Conservation (phyloP, 1,140 invertebrate species). For the Caenorhabditis remanei region DNA sequence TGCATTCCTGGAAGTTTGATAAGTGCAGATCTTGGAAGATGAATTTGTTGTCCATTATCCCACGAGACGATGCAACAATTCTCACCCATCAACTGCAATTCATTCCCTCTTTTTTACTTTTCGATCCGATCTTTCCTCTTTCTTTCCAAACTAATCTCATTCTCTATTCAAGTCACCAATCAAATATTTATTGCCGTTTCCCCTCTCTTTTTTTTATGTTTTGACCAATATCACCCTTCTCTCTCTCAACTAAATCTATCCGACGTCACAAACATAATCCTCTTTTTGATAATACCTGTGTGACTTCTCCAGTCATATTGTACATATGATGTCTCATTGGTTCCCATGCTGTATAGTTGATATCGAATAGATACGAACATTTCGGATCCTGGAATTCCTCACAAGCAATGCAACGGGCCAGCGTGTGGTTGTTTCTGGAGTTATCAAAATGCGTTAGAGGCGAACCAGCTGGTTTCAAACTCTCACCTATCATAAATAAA, state of each 20-base stretch:
- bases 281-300: constrained; percentile 61
- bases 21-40: constrained; percentile 66
- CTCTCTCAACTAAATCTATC: background rate
- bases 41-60: constrained; percentile 67
- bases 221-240: background rate
- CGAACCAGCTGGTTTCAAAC: background rate
- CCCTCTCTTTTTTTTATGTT: background rate
- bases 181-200: constrained; percentile 29
- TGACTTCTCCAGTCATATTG: constrained; percentile 66
- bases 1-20: constrained; percentile 54
- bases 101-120: background rate
- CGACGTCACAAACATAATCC: constrained; percentile 11
- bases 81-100: constrained; percentile 63
- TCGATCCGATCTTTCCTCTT: background rate
- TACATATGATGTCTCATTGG: constrained; percentile 67
- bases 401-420: constrained; percentile 68
- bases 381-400: constrained; percentile 67
- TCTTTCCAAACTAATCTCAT: constrained; percentile 34
- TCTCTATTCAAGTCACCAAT: constrained; percentile 27
- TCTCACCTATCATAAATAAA: constrained; percentile 64
- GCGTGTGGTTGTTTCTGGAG: constrained; percentile 65
- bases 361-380: constrained; percentile 66
- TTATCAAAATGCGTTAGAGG: background rate
- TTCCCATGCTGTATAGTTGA: constrained; percentile 66
- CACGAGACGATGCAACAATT: constrained; percentile 65